These are phyloP conservation scores for Aradus depressus DNA, from an alignment of 2,888 invertebrate species.

Conservation along the genomic window DNA sequence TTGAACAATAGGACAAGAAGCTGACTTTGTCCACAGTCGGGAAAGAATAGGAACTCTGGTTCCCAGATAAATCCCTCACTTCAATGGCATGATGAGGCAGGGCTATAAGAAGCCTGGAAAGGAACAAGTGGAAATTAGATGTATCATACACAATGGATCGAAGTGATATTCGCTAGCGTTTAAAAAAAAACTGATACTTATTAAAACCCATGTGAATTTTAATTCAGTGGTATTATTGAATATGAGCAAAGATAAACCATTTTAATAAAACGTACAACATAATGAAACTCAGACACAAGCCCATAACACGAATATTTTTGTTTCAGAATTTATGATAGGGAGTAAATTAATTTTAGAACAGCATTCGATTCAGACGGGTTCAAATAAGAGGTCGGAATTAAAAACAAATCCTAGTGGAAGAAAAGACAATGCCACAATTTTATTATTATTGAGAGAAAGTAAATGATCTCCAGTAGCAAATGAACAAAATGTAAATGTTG, in stretches of 20 bases:
- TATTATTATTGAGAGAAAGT: no score
- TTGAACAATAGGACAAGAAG: constrained; percentile 52
- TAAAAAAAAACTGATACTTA: not conserved
- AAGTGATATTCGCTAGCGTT: not conserved
- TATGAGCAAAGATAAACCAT: not conserved
- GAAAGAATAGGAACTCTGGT: constrained; percentile 44
- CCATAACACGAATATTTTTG: no score
- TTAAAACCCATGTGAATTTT: not conserved
- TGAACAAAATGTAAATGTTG: no score
- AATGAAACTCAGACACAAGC: no score
- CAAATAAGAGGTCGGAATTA: no score
- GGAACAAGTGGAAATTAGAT: constrained; percentile 5
- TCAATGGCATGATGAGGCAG: constrained; percentile 49
- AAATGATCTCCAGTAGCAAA: no score
- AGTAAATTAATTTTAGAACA: no score
- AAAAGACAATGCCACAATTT: no score
- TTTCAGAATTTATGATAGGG: no score
- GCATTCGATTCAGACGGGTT: no score
- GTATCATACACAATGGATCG: not conserved
- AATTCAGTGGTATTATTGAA: not conserved
- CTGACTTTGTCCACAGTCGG: constrained; percentile 62
- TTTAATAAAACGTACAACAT: no score
- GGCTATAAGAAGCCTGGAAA: constrained; percentile 45
- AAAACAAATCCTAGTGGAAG: no score
- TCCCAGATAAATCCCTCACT: constrained; percentile 43